phyloP scores from a whole-genome alignment of 2,113 vertebrate species.

The Psephotus haematonotus region DNA sequence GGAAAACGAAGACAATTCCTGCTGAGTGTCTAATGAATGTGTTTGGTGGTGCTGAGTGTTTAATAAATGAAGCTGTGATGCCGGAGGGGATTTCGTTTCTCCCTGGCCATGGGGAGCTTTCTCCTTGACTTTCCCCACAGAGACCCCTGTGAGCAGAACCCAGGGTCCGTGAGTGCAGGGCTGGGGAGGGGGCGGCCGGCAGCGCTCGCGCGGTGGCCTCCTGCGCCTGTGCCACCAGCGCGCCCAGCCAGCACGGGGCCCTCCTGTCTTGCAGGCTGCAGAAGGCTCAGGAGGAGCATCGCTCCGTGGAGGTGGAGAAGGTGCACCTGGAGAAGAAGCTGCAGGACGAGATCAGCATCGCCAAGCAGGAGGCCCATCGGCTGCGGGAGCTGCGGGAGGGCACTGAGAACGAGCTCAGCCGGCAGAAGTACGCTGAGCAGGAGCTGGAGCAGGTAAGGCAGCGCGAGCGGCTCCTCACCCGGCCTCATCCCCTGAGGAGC shows the following conservation, averaged over 20 bases:
- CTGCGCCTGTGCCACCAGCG: too few relatives aligned
- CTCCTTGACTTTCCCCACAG: background rate
- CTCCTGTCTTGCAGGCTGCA: slow-evolving; percentile 80
- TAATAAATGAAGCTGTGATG: background rate
- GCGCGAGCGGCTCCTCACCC: background rate
- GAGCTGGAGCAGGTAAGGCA: slow-evolving; percentile 90
- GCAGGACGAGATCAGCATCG: slow-evolving; percentile 91
- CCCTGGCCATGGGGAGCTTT: rapidly evolving
- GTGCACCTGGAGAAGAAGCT: slow-evolving; percentile 96
- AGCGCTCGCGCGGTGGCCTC: rapidly evolving
- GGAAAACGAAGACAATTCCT: rapidly evolving
- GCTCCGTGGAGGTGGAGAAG: slow-evolving; percentile 95
- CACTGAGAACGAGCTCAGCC: slow-evolving; percentile 92
- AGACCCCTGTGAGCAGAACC: background rate
- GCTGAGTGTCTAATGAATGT: too few relatives aligned
- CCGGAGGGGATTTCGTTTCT: background rate
- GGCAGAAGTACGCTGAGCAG: slow-evolving; percentile 95
- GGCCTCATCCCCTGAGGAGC: background rate
- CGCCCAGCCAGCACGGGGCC: background rate
- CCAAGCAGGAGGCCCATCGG: slow-evolving; percentile 95
- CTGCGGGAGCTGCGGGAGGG: slow-evolving; percentile 93
- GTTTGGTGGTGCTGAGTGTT: background rate
- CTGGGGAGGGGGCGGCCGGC: rapidly evolving
- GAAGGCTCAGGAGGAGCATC: slow-evolving; percentile 97
- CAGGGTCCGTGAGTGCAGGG: background rate